A percentile compares a stretch with the other conserved stretches of the same genome.
Evolutionary conservation across 1,140 invertebrate species (phyloP).

Genomic region (Heterodera schachtii): DNA sequence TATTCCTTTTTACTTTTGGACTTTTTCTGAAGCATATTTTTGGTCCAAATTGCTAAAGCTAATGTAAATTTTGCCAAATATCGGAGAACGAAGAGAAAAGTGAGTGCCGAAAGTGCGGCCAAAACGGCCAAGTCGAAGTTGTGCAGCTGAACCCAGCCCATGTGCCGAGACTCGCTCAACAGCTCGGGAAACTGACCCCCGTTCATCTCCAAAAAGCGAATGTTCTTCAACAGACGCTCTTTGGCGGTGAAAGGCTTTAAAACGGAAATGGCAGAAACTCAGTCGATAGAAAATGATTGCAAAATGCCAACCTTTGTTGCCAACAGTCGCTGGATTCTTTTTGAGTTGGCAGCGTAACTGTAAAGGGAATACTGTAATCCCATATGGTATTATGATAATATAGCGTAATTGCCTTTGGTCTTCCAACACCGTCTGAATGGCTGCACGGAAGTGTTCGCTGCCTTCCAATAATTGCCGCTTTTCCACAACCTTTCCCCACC

Average conservation of each 20-base stretch:
- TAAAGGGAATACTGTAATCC: slow-evolving; percentile 2
- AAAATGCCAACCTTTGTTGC: not conserved
- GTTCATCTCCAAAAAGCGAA: slow-evolving; percentile 34
- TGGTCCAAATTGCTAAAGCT: not conserved
- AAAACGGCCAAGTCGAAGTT: slow-evolving; percentile 25
- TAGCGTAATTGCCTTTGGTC: slow-evolving; percentile 15
- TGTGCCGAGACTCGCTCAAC: slow-evolving; percentile 25
- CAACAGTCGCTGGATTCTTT: slow-evolving; percentile 15
- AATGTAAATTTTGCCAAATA: not conserved
- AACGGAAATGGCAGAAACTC: not conserved
- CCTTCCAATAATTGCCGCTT: slow-evolving; percentile 25
- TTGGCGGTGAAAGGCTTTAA: slow-evolving; percentile 35
- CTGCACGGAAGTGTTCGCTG: slow-evolving; percentile 6
- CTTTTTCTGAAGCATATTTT: not conserved
- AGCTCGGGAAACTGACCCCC: slow-evolving; percentile 35
- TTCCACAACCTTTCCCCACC: slow-evolving; percentile 32
- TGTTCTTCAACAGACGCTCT: slow-evolving; percentile 33
- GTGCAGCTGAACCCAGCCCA: slow-evolving; percentile 28
- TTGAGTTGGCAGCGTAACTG: slow-evolving; percentile 31
- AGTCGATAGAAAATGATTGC: too few relatives aligned
- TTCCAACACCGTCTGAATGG: slow-evolving; percentile 14
- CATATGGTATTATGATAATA: not conserved
- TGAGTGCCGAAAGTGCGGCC: not conserved
- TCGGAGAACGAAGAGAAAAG: slow-evolving; percentile 11
- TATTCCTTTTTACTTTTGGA: not conserved